Evolutionary conservation across 2,113 vertebrate genomes (phyloP), one percentile per base, ranked within the genome.

Genomic region (Psammodynastes pulverulentus): DNA sequence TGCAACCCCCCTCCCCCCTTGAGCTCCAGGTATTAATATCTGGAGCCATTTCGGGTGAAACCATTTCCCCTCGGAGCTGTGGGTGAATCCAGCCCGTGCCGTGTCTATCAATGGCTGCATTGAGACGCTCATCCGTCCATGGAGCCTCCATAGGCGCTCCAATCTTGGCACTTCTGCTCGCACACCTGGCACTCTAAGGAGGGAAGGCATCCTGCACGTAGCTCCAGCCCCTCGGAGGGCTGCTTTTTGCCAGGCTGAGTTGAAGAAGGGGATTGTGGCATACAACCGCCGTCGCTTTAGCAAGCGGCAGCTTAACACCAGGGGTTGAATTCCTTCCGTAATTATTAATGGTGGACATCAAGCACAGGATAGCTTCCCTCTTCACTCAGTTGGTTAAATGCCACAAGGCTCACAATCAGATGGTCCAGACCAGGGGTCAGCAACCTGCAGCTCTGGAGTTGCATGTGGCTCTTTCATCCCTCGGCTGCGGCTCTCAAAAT

Each of bases 401-500:
- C 85, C 45, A 90, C 86, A 24, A 23, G 24, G 1, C 62, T 93
- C 29, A 9, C n/a, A 56, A 72, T 92, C 51, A 88, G 56, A 89
- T 62, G 62, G 87, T 85, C 86, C 56, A 91, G 46, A 94, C 94
- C n/a, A n/a, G n/a, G n/a, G n/a, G n/a, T n/a, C n/a, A n/a, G n/a
- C n/a, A n/a, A n/a, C n/a, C n/a, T n/a, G n/a, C n/a, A n/a, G n/a
- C n/a, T n/a, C n/a, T n/a, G n/a, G n/a, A n/a, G n/a, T n/a, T n/a
- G n/a, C n/a, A n/a, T n/a, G n/a, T n/a, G n/a, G n/a, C n/a, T n/a
- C n/a, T n/a, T n/a, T n/a, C n/a, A n/a, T n/a, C n/a, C n/a, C n/a
- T n/a, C n/a, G n/a, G n/a, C n/a, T n/a, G n/a, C n/a, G n/a, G n/a
- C n/a, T n/a, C n/a, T n/a, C n/a, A n/a, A n/a, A n/a, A n/a, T n/a